A percentile compares a stretch with the other conserved stretches of the same genome.
Conservation (phyloP, 2,888 invertebrate genomes). For the Kryphioiulus occultus region DNA sequence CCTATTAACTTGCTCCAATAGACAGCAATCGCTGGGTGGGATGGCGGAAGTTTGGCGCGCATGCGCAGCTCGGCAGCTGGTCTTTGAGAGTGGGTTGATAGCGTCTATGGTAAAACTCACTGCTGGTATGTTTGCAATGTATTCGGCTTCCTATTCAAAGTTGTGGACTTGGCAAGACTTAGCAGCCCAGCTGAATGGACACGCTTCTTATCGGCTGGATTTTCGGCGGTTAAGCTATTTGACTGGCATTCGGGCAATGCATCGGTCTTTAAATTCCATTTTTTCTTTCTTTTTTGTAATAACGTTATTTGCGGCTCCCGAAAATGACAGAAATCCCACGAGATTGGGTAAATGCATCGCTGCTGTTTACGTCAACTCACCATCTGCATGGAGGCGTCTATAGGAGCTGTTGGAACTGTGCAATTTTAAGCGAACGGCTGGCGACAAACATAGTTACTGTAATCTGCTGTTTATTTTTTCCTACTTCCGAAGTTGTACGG, state of each 20-base stretch:
- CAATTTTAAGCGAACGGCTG: too few species aligned
- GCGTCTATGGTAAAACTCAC: too few species aligned
- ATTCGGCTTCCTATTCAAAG: not conserved
- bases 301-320: not conserved
- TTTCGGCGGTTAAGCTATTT: not conserved
- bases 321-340: not conserved
- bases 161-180: too few species aligned
- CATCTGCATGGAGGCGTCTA: not conserved
- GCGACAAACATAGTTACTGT: not conserved
- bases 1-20: not conserved
- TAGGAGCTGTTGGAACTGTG: not conserved
- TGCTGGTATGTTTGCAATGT: too few species aligned
- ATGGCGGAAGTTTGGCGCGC: constrained; percentile 4
- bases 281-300: too few species aligned
- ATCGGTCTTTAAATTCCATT: not conserved
- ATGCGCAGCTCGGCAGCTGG: not conserved
- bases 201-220: not conserved
- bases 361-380: not conserved
- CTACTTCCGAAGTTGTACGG: not conserved
- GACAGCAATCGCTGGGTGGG: not conserved
- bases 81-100: too few species aligned
- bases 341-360: not conserved
- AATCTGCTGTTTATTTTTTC: constrained; percentile 5
- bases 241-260: not conserved
- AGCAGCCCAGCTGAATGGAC: not conserved